Evolutionary conservation across 1,140 invertebrate genomes (phyloP).

Genomic region (Littorina saxatilis): DNA sequence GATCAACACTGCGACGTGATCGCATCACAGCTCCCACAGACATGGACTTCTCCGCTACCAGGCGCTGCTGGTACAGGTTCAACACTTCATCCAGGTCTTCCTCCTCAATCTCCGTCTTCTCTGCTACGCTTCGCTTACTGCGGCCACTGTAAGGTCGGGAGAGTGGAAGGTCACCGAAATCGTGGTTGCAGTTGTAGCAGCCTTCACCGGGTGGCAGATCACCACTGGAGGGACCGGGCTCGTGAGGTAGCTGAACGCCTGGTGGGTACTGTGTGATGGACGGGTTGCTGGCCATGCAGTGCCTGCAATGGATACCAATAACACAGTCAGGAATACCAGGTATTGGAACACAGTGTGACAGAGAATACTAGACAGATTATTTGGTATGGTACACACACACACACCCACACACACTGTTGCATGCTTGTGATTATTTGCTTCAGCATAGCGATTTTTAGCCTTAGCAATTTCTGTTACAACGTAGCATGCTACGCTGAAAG

Average conservation of each 20-base stretch:
- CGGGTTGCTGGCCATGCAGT: conserved; percentile 88
- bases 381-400: too few relatives aligned
- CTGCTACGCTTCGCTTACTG: not conserved
- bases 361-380: too few relatives aligned
- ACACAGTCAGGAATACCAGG: too few relatives aligned
- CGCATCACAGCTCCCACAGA: conserved; percentile 22
- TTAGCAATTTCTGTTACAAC: too few relatives aligned
- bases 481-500: too few relatives aligned
- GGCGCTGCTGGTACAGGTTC: not conserved
- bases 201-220: conserved; percentile 91
- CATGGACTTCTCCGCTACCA: conserved; percentile 28
- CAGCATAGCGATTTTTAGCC: too few relatives aligned
- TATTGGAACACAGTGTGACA: too few relatives aligned
- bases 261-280: conserved; percentile 74
- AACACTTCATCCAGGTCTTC: conserved; percentile 35
- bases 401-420: too few relatives aligned
- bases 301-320: conserved; percentile 78
- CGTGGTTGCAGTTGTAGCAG: conserved; percentile 89
- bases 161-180: conserved; percentile 65
- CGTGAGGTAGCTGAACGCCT: conserved; percentile 63
- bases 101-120: conserved; percentile 25
- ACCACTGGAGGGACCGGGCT: conserved; percentile 72
- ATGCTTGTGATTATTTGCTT: too few relatives aligned
- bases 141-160: conserved; percentile 39
- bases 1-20: conserved; percentile 33